Percentiles rank a stretch among this genome's conserved stretches.
Evolutionary conservation across 2,113 vertebrate species (phyloP).

Genomic region (Paralichthys olivaceus): DNA sequence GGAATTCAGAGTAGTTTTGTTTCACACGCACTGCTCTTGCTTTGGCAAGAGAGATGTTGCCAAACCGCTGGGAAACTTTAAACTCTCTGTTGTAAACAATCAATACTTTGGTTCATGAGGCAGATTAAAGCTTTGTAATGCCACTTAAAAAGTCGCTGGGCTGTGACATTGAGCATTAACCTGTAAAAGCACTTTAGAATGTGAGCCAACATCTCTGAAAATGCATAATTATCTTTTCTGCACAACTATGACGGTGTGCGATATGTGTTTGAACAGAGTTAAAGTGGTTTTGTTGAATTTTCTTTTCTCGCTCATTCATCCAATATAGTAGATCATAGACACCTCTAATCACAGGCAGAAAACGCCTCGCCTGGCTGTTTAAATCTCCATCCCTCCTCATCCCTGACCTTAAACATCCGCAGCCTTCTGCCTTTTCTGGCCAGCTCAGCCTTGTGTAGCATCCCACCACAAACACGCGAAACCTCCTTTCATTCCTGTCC

Average conservation of each 20-base stretch:
- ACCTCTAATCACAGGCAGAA: constrained; percentile 18
- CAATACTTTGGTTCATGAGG: not conserved
- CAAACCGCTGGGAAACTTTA: too few relatives aligned
- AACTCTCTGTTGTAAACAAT: not conserved
- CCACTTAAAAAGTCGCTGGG: not conserved
- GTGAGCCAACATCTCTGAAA: not conserved
- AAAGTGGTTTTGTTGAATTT: too few relatives aligned
- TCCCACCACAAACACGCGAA: constrained; percentile 12
- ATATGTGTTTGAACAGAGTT: not conserved
- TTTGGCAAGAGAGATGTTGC: too few relatives aligned
- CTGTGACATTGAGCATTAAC: not conserved
- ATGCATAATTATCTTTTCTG: not conserved
- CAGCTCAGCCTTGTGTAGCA: constrained; percentile 14
- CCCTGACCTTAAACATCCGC: constrained; percentile 25
- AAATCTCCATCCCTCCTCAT: constrained; percentile 35
- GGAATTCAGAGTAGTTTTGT: too few relatives aligned
- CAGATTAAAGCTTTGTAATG: not conserved
- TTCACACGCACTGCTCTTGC: too few relatives aligned
- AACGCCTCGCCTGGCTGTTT: not conserved
- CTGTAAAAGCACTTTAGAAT: not conserved
- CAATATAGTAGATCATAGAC: constrained; percentile 24
- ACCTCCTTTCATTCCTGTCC: constrained; percentile 42
- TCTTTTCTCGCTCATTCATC: not conserved
- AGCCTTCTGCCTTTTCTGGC: constrained; percentile 1
- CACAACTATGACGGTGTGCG: not conserved